Base-by-base conservation (phyloP, 2,797 vertebrate species). In the Sebastes vulpes region DNA sequence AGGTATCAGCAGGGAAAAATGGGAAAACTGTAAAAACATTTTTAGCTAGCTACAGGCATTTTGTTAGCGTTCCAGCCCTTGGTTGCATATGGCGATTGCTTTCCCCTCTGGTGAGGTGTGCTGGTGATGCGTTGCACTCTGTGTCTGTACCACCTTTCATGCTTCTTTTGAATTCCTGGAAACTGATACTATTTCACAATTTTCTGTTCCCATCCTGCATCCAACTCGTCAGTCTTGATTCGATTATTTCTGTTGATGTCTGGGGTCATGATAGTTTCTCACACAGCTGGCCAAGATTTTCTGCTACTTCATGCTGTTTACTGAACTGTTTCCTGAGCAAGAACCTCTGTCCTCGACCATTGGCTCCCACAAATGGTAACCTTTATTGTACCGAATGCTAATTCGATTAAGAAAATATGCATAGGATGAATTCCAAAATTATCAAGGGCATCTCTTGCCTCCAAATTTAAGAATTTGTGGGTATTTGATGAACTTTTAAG, bases 201-300 rank as follows among this genome's bases (percentile, higher is more conserved):
- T 31, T 35, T 75, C 18, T 65, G 14, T 35, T 63, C 23, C 7
- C 28, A 21, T 2, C 64, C 11, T 58, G 28, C 23, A n/a, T 38
- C 1, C 21, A 71, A 53, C 16, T 59, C n/a, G 61, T 46, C 4
- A 10, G 3, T 42, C 12, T n/a, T 60, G 10, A 60, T 72, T 81
- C 16, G 46, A 2, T 63, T 32, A 3, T 58, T 67, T 64, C 12
- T 31, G 11, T 73, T 54, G 20, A 29, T 57, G 20, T 59, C 25
- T 46, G 3, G 7, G 58, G 53, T 82, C 67, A 1, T 46, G 64
- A 14, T 65, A 26, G 35, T 23, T 65, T 75, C 72, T 80, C 60
- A 70, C 52, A 42, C 23, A 8, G 4, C 65, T 14, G 0, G 72
- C 69, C 54, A 76, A 83, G 16, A 3, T 35, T 61, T 68, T 65